Conservation (phyloP, 2,888 invertebrate genomes). For the Rapana venosa region DNA sequence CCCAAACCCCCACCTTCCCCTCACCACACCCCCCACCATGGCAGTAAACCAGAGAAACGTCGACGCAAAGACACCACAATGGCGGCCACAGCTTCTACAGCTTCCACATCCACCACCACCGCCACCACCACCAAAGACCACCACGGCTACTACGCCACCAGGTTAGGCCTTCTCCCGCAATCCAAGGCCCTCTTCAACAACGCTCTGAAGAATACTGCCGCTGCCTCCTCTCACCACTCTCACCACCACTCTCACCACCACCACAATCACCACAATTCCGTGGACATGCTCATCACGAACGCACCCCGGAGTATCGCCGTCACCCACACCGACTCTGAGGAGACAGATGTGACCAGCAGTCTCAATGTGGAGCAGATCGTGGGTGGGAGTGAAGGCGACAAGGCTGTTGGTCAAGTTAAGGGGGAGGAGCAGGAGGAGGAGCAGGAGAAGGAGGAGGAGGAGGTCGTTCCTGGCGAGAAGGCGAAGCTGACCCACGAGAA, state of each 20-base stretch:
- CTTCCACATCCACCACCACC: too few species aligned
- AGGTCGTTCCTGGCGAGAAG: conserved; percentile 9
- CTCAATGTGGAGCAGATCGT: neutral
- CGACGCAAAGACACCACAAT: neutral
- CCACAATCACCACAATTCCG: neutral
- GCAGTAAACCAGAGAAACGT: neutral
- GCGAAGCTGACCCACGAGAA: conserved; percentile 43
- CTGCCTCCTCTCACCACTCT: neutral
- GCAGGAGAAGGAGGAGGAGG: neutral
- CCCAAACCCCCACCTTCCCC: neutral
- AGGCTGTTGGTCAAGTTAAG: neutral
- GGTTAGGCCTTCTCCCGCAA: neutral
- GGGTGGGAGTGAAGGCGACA: neutral
- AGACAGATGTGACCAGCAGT: neutral
- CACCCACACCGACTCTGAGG: neutral
- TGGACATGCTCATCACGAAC: neutral
- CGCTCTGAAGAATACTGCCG: neutral
- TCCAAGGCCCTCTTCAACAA: neutral
- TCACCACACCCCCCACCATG: too few species aligned
- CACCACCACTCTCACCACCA: too few species aligned
- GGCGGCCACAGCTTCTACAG: neutral
- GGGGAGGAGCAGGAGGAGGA: neutral
- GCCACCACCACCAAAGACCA: neutral
- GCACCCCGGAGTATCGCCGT: neutral
- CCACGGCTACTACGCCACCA: neutral